These are phyloP conservation scores for Melopsittacus undulatus DNA, from an alignment of 2,797 vertebrate genomes.

Conservation along the genomic window DNA sequence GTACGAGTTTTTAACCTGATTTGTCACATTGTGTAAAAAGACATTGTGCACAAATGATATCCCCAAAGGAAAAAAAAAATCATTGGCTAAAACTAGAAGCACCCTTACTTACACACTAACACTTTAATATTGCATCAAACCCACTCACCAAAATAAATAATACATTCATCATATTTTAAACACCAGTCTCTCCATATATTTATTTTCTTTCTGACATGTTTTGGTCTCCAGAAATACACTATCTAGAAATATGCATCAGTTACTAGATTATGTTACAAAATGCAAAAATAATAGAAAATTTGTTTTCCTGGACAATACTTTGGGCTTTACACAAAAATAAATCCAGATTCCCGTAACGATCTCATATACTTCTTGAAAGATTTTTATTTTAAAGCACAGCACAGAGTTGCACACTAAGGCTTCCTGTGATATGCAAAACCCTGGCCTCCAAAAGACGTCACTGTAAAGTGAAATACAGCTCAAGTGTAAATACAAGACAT, in stretches of 20 bases:
- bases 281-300: slow-evolving; percentile 69
- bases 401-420: slow-evolving; percentile 73
- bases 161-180: slow-evolving; percentile 79
- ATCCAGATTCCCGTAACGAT: slow-evolving; percentile 71
- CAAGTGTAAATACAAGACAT: slow-evolving; percentile 75
- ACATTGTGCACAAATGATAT: slow-evolving; percentile 68
- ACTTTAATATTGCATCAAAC: slow-evolving; percentile 74
- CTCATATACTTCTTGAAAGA: slow-evolving; percentile 63
- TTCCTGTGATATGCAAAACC: slow-evolving; percentile 74
- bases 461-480: slow-evolving; percentile 68
- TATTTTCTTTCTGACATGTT: slow-evolving; percentile 79
- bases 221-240: slow-evolving; percentile 78
- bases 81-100: slow-evolving; percentile 49
- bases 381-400: slow-evolving; percentile 72
- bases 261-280: slow-evolving; percentile 77
- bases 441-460: slow-evolving; percentile 69
- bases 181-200: slow-evolving; percentile 77
- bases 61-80: slow-evolving; percentile 43
- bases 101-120: slow-evolving; percentile 70
- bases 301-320: slow-evolving; percentile 74
- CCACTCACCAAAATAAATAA: slow-evolving; percentile 80
- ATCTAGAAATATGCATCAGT: slow-evolving; percentile 76
- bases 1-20: slow-evolving; percentile 66
- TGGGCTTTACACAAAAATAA: slow-evolving; percentile 79
- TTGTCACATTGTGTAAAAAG: slow-evolving; percentile 75